Evolutionary conservation across 2,113 vertebrate species (phyloP), one percentile per base, ranked within the genome.

Genomic region (Psittacara wagleri): DNA sequence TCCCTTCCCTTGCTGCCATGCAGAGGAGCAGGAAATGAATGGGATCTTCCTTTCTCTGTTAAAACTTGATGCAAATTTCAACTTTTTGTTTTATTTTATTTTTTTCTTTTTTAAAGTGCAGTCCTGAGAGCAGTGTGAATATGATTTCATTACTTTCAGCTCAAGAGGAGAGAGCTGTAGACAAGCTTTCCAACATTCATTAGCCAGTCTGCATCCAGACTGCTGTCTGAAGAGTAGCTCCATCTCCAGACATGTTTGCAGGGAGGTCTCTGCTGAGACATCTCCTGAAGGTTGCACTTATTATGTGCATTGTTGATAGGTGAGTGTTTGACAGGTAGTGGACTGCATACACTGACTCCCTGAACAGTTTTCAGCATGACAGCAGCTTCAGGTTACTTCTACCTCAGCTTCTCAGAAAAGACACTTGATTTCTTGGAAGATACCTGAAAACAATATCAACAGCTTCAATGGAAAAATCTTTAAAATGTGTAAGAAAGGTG

Each of bases 271-370:
- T 96, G 49, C 54, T 57, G 59, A 84, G 68, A 35, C 41, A 24
- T 41, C 68, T 94, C 61, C 54, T 68, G 88, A 80, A 83, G 49
- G 28, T 55, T 87, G 66, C 43, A 22, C 52, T 90, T 93, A 33
- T 59, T 92, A 64, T 63, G 57, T 6, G 4, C 22, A 24, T 52
- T 15, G 27, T 78, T 70, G 62, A 33, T 43, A 63, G 43, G 48
- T 64, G 43, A 64, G 22, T 28, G 11, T 84, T 88, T 93, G 85
- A 61, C 52, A 72, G 52, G 52, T 44, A 68, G 62, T 27, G 35
- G 48, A 31, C 67, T 37, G 52, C 41, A 63, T 79, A 66, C 20
- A 18, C 48, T 61, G 72, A n/a, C 31, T 91, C 31, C 44, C 43
- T 84, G 25, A 94, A 54, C 23, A 92, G 23, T 46, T 39, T 89